Evolutionary conservation across 2,113 vertebrate species (phyloP).

Genomic region (Pungitius pungitius): DNA sequence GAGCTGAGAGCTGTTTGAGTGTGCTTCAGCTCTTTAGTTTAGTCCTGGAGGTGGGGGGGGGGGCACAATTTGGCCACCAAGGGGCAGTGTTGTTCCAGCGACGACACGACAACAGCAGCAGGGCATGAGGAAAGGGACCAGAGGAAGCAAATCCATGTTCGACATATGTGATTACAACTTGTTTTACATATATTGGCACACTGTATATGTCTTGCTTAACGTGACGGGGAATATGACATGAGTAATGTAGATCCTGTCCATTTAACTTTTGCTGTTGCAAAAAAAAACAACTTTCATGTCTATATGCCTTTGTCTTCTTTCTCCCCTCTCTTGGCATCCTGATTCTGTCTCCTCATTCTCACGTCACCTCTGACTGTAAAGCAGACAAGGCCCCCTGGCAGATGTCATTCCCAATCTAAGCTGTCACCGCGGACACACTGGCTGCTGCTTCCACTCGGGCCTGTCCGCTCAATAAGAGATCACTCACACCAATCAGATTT

Average conservation of each 20-base stretch:
- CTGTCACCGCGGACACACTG: slow-evolving; percentile 47
- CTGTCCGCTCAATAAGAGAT: slow-evolving; percentile 30
- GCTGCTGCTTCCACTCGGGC: slow-evolving; percentile 51
- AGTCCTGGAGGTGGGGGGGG: slow-evolving; percentile 25
- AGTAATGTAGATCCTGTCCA: background rate
- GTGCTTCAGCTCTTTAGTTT: slow-evolving; percentile 22
- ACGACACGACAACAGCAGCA: slow-evolving; percentile 15
- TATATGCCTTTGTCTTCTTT: slow-evolving; percentile 3
- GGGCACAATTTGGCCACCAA: slow-evolving; percentile 60
- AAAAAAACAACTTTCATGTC: background rate
- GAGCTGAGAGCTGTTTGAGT: slow-evolving; percentile 33
- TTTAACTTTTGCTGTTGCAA: slow-evolving; percentile 7
- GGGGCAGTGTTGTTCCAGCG: slow-evolving; percentile 76
- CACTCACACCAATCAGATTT: slow-evolving; percentile 24
- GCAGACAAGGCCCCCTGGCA: slow-evolving; percentile 62
- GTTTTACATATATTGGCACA: slow-evolving; percentile 51
- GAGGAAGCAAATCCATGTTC: slow-evolving; percentile 38
- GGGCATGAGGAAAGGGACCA: background rate
- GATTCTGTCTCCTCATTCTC: slow-evolving; percentile 64
- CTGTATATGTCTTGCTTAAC: slow-evolving; percentile 4
- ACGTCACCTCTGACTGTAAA: slow-evolving; percentile 64
- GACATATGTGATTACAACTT: slow-evolving; percentile 60
- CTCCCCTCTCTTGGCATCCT: slow-evolving; percentile 48
- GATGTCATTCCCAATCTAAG: slow-evolving; percentile 57
- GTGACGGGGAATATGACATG: background rate